Evolutionary conservation across 2,113 vertebrate genomes (phyloP).

Genomic region (Fregata magnificens): DNA sequence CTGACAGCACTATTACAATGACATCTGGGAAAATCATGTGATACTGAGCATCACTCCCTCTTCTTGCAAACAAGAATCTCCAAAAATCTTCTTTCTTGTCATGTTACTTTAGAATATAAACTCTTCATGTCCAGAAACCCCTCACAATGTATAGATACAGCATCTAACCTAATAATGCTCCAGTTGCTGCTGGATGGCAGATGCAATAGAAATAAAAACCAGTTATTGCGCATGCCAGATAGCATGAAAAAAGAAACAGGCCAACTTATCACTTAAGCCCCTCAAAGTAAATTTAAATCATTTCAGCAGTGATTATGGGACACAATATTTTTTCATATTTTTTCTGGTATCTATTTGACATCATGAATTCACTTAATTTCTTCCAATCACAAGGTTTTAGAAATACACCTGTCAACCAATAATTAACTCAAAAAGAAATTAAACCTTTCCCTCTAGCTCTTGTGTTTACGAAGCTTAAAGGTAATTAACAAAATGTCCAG

Average conservation of each 20-base stretch:
- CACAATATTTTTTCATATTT: background rate
- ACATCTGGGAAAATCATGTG: background rate
- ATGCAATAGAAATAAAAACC: background rate
- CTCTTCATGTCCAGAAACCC: background rate
- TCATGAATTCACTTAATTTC: background rate
- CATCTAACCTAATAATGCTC: background rate
- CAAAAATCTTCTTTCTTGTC: background rate
- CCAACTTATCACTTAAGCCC: background rate
- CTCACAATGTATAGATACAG: background rate
- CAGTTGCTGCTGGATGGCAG: background rate
- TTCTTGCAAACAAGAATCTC: background rate
- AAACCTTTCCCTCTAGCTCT: background rate
- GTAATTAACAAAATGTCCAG: background rate
- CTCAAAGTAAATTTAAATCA: background rate
- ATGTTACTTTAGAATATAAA: background rate
- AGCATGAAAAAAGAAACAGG: background rate
- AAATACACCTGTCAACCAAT: background rate
- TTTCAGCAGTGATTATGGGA: background rate
- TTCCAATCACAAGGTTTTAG: background rate
- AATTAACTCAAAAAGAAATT: background rate
- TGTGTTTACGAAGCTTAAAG: background rate
- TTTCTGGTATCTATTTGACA: background rate
- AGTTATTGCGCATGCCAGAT: background rate
- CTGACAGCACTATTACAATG: background rate
- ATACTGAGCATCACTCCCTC: background rate